Evolutionary conservation across 2,797 vertebrate genomes (phyloP).

Genomic region (Capromys pilorides): DNA sequence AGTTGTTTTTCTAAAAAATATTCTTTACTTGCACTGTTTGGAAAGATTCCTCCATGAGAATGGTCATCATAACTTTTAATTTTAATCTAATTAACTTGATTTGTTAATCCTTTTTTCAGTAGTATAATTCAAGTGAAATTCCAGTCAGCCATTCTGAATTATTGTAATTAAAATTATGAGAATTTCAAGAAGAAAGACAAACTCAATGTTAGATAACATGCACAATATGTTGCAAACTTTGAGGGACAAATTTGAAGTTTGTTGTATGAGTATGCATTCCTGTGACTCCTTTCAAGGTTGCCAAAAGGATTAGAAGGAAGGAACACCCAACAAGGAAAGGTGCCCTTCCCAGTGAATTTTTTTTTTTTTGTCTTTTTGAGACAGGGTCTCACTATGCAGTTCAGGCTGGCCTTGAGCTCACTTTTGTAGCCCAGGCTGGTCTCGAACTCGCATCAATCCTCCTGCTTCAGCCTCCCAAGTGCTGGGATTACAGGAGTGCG

Average conservation of each 20-base stretch:
- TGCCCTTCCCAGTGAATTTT: neutral
- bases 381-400: too few relatives aligned
- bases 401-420: too few relatives aligned
- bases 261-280: neutral
- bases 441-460: too few relatives aligned
- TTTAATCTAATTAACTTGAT: conserved; percentile 55
- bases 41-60: conserved; percentile 46
- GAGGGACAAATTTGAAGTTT: conserved; percentile 42
- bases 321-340: neutral
- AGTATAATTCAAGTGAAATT: conserved; percentile 38
- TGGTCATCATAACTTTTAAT: conserved; percentile 26
- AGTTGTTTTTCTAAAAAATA: neutral
- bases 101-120: conserved; percentile 33
- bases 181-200: conserved; percentile 49
- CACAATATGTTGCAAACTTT: conserved; percentile 47
- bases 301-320: neutral
- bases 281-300: neutral
- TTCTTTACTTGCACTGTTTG: conserved; percentile 43
- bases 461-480: too few relatives aligned
- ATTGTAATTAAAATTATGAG: conserved; percentile 47
- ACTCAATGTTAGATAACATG: conserved; percentile 15
- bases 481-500: too few relatives aligned
- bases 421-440: too few relatives aligned
- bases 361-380: too few relatives aligned
- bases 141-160: conserved; percentile 12